These are phyloP conservation scores for Hydractinia symbiolongicarpus DNA, from an alignment of 30 jellyfish, hydroid and myxozoan genomes.

Conservation along the genomic window DNA sequence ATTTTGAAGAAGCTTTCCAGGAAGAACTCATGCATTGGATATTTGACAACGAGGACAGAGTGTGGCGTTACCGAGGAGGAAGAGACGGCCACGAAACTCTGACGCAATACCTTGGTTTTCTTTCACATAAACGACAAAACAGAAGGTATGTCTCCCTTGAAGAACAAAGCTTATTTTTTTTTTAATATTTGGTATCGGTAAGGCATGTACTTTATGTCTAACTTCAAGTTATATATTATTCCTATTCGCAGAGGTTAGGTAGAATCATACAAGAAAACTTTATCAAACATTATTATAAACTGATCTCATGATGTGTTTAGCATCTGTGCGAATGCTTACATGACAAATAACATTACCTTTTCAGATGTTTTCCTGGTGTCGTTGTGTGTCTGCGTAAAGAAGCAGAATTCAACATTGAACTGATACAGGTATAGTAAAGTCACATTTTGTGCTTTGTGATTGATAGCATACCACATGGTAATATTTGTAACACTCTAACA, in stretches of 20 bases:
- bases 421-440: not conserved
- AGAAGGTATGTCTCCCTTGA: not conserved
- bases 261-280: not conserved
- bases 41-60: slow-evolving; percentile 81
- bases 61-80: slow-evolving; percentile 92
- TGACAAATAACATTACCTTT: not conserved
- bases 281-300: not conserved
- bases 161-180: not conserved
- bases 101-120: slow-evolving; percentile 50
- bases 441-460: not conserved
- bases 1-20: slow-evolving; percentile 37
- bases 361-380: slow-evolving; percentile 23
- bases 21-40: slow-evolving; percentile 84
- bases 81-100: slow-evolving; percentile 79
- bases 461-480: not conserved
- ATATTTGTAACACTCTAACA: too few species aligned
- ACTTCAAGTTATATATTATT: not conserved
- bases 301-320: not conserved
- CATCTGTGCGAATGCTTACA: not conserved
- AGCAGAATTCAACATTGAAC: not conserved
- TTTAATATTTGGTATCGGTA: not conserved
- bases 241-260: not conserved
- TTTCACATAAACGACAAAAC: slow-evolving; percentile 38
- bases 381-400: not conserved
- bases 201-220: not conserved